Evolutionary conservation across 2,888 invertebrate genomes (phyloP).

Genomic region (Apamea anceps): DNA sequence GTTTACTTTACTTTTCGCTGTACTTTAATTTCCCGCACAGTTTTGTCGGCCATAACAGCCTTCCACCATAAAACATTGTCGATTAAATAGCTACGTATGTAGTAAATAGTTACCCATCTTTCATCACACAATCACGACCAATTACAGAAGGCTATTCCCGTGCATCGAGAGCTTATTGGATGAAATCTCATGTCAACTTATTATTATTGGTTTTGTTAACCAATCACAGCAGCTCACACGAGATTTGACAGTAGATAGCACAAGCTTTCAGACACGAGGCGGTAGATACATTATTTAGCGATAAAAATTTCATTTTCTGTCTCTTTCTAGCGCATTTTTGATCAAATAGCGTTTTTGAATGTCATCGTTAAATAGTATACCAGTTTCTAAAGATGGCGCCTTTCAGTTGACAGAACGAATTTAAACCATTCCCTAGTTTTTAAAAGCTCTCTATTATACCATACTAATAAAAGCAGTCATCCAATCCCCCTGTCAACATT

Average conservation of each 20-base stretch:
- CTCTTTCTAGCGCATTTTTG: slow-evolving; percentile 20
- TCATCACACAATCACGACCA: slow-evolving; percentile 28
- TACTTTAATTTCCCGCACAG: background rate
- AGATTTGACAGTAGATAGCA: background rate
- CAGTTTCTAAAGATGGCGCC: slow-evolving; percentile 21
- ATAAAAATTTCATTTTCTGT: slow-evolving; percentile 6
- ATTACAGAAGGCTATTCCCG: slow-evolving; percentile 35
- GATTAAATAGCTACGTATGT: slow-evolving; percentile 34
- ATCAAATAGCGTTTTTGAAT: slow-evolving; percentile 14
- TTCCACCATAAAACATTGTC: slow-evolving; percentile 8
- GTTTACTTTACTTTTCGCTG: background rate
- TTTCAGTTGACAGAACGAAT: background rate
- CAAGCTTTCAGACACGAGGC: slow-evolving; percentile 19
- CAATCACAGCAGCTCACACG: slow-evolving; percentile 7
- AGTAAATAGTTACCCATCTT: slow-evolving; percentile 27
- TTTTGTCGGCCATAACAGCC: slow-evolving; percentile 20
- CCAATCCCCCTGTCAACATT: background rate
- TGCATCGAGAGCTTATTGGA: slow-evolving; percentile 22
- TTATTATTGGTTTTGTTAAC: background rate
- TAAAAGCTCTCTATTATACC: background rate
- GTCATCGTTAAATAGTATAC: slow-evolving; percentile 32
- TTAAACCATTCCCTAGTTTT: background rate
- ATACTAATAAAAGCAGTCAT: background rate
- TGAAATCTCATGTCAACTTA: slow-evolving; percentile 2
- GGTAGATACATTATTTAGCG: slow-evolving; percentile 29